Evolutionary conservation across 2,888 invertebrate genomes (phyloP).

Genomic region (Nephrotoma flavescens): DNA sequence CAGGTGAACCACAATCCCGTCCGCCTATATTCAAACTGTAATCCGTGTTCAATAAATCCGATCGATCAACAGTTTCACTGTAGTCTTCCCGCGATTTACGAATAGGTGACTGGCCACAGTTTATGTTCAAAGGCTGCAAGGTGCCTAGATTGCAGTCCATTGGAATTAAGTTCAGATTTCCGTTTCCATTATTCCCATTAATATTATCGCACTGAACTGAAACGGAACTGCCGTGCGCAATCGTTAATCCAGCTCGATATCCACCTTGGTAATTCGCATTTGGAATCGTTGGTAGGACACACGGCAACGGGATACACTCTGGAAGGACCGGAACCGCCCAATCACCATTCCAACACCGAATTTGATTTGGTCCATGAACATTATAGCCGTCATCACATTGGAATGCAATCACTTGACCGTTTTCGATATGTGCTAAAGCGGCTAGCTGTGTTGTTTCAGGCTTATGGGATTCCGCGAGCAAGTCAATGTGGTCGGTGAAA

Average conservation of each 20-base stretch:
- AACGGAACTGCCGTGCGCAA: conserved; percentile 67
- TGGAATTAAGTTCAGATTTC: background rate
- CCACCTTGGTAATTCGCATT: conserved; percentile 40
- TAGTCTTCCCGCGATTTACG: conserved; percentile 27
- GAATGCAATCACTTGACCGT: conserved; percentile 60
- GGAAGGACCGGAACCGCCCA: conserved; percentile 66
- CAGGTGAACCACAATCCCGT: conserved; percentile 25
- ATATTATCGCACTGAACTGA: conserved; percentile 49
- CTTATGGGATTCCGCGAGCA: conserved; percentile 23
- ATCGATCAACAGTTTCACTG: conserved; percentile 13
- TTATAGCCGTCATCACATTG: conserved; percentile 56
- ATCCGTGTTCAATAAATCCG: conserved; percentile 14
- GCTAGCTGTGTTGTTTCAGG: conserved; percentile 23
- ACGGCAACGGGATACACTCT: conserved; percentile 51
- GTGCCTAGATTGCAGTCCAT: conserved; percentile 24
- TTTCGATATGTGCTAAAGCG: conserved; percentile 38
- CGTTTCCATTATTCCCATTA: conserved; percentile 23
- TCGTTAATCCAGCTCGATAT: conserved; percentile 63
- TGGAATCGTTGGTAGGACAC: conserved; percentile 26
- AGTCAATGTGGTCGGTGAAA: conserved; percentile 30
- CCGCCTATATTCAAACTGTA: conserved; percentile 16
- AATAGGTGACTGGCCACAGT: conserved; percentile 24
- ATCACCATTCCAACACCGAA: conserved; percentile 67
- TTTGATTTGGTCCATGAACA: conserved; percentile 46
- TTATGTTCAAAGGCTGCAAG: conserved; percentile 25